A percentile compares a stretch with the other conserved stretches of the same genome.
phyloP scores from a whole-genome alignment of 2,797 vertebrate species.

The Microctenopoma steveboyesi region DNA sequence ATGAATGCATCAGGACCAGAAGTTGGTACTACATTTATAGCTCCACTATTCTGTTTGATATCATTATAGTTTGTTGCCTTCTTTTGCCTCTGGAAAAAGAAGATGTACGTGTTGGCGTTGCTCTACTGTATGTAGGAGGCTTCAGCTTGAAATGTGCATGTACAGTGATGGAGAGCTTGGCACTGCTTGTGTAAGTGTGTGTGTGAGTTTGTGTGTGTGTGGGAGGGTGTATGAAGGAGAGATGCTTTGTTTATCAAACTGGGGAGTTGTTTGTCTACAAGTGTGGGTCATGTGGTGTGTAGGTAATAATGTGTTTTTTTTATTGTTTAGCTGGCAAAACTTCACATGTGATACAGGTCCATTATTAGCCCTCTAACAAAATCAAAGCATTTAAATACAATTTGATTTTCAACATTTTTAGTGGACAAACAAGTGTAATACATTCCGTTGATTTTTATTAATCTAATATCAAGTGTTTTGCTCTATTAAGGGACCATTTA shows the following conservation, averaged over 20 bases:
- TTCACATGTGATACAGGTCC: too few relatives aligned
- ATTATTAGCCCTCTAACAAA: too few relatives aligned
- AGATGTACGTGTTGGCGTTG: conserved; percentile 9
- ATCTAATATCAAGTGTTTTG: neutral
- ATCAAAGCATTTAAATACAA: too few relatives aligned
- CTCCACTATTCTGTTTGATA: neutral
- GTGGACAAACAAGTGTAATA: too few relatives aligned
- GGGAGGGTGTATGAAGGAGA: conserved; percentile 4
- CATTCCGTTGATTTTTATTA: too few relatives aligned
- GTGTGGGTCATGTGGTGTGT: conserved; percentile 24
- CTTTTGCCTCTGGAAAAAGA: neutral
- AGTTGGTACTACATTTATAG: neutral
- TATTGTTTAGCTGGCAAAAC: too few relatives aligned
- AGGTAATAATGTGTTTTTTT: conserved; percentile 22
- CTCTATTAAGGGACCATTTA: neutral
- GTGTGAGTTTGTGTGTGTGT: neutral
- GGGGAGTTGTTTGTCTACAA: conserved; percentile 47
- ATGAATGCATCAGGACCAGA: too few relatives aligned
- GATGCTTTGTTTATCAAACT: conserved; percentile 37
- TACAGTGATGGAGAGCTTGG: conserved; percentile 1
- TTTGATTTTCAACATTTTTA: too few relatives aligned
- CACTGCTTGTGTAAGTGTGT: neutral
- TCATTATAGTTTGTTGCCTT: neutral
- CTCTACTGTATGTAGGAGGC: conserved; percentile 42
- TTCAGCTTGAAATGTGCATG: conserved; percentile 24